Evolutionary conservation across 1,140 invertebrate species (phyloP), one percentile per base, ranked within the genome.

Genomic region (Tribolium castaneum): DNA sequence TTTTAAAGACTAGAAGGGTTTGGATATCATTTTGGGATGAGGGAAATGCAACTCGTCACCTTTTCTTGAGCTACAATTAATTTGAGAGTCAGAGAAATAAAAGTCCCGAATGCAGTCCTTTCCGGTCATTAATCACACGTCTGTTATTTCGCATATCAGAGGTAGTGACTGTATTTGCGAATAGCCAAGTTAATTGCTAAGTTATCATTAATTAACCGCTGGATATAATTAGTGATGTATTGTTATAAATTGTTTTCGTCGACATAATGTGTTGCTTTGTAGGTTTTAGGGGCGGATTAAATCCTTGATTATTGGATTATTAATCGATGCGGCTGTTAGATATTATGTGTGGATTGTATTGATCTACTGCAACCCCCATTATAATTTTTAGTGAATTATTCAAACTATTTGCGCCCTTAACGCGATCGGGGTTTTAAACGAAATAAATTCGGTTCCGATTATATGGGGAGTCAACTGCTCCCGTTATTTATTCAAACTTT

Each of bases 371-470:
- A 66, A 66, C 59, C 59, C 30, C 14, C 59, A 66, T 66, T 34
- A 66, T 66, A 66, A 66, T 66, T 66, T 66, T 66, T 66, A 66
- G 34, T 66, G 30, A 66, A 62, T 62, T 62, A 62, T 62, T 62
- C 56, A 62, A 62, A 66, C 59, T 66, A 66, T 35, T 35, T 66
- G 59, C 30, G n/a, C 30, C 59, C 35, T n/a, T 45, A 39, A 66
- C 59, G 35, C 14, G 59, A 25, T 66, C n/a, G 10, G 45, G 25
- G 59, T 66, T 66, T 66, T 66, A 34, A 66, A 66, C 22, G 59
- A 66, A 66, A 66, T 66, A 66, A 66, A 66, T 66, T 22, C 30
- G 14, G 5, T 6, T 10, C n/a, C 2, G 19, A 62, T 1, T 30
- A 30, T 62, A 62, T 54, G 52, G 22, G 25, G 2, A 25, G 25